A percentile compares a stretch with the other conserved stretches of the same genome.
Evolutionary conservation across 2,888 invertebrate species (phyloP).

Genomic region (Pristionchus japonicus): DNA sequence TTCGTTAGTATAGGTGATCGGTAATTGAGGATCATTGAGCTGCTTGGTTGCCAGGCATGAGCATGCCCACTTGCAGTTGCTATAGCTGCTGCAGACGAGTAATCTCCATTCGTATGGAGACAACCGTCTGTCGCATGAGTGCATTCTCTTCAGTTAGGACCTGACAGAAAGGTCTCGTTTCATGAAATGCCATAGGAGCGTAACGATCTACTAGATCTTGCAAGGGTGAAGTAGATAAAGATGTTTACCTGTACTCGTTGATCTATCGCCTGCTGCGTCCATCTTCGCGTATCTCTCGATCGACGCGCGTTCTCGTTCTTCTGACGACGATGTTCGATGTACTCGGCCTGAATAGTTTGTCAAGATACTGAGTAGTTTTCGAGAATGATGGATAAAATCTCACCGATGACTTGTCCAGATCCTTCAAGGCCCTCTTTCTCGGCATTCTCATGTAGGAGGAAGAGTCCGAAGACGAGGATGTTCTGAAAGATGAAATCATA

Average conservation of each 20-base stretch:
- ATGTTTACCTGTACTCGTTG: neutral
- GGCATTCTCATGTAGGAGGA: neutral
- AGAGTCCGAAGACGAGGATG: neutral
- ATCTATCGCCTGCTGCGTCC: neutral
- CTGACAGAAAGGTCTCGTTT: neutral
- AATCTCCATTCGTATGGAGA: neutral
- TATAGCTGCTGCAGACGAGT: neutral
- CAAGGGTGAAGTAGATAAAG: too few relatives aligned
- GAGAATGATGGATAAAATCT: neutral
- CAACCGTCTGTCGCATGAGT: neutral
- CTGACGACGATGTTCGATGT: neutral
- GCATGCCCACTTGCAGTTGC: too few relatives aligned
- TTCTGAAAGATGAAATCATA: neutral
- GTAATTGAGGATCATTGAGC: too few relatives aligned
- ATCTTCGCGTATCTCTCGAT: neutral
- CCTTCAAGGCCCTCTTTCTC: neutral
- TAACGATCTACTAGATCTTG: neutral
- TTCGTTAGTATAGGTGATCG: too few relatives aligned
- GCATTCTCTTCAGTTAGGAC: neutral
- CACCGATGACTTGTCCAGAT: neutral
- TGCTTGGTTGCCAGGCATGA: too few relatives aligned
- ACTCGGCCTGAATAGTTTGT: neutral
- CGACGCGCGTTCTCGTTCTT: neutral
- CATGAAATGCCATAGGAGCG: too few relatives aligned
- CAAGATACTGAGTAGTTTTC: too few relatives aligned